Evolutionary conservation across 2,797 vertebrate genomes (phyloP).

Genomic region (Mormyrops boulengeri): DNA sequence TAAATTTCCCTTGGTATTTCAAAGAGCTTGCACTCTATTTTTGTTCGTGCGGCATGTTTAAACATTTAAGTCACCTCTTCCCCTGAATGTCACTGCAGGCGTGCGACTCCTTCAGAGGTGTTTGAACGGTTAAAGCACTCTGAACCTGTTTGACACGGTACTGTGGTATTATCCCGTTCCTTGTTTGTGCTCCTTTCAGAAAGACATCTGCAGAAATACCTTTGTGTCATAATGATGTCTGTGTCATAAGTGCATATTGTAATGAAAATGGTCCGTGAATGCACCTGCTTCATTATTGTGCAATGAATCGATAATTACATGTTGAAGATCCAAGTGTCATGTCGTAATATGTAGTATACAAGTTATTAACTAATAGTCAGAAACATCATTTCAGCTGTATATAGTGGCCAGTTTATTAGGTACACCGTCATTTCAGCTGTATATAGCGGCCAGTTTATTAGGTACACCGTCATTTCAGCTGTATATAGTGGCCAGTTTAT

Average conservation of each 20-base stretch:
- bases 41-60: not conserved
- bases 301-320: not conserved
- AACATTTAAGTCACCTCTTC: slow-evolving; percentile 11
- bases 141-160: not conserved
- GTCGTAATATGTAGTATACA: not conserved
- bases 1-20: not conserved
- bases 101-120: not conserved
- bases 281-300: not conserved
- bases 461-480: too few relatives aligned
- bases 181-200: not conserved
- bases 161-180: not conserved
- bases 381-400: not conserved
- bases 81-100: not conserved
- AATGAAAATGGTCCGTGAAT: not conserved
- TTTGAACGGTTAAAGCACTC: not conserved
- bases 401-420: not conserved
- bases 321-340: not conserved
- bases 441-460: too few relatives aligned
- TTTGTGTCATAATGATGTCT: slow-evolving; percentile 2
- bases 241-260: not conserved
- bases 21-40: not conserved
- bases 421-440: too few relatives aligned
- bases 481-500: too few relatives aligned
- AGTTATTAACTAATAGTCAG: not conserved
- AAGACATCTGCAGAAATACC: not conserved